Base-by-base conservation (phyloP, 1,140 invertebrate species). In the Homalodisca vitripennis region DNA sequence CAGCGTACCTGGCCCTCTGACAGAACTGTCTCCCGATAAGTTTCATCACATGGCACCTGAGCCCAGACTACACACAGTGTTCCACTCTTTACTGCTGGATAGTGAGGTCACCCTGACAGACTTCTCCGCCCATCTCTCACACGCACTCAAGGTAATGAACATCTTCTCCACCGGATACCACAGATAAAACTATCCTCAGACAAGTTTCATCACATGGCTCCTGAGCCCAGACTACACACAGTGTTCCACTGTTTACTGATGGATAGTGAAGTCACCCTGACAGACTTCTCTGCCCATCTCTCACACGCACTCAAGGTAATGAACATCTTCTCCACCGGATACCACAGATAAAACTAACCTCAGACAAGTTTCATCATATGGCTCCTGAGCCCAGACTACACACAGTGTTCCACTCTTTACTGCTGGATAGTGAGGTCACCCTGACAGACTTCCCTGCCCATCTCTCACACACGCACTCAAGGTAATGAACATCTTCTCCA, bases 351-450 rank as follows among this genome's bases (percentile, higher is more conserved):
- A n/a, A n/a, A n/a, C n/a, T n/a, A n/a, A n/a, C n/a, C n/a, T n/a
- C n/a, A n/a, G n/a, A n/a, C n/a, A n/a, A n/a, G n/a, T n/a, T n/a
- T n/a, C n/a, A n/a, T n/a, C n/a, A n/a, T n/a, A n/a, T n/a, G n/a
- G n/a, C n/a, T n/a, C n/a, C n/a, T n/a, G 60, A 63, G 29, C 60
- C 60, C 20, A 63, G 60, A n/a, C 30, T 63, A n/a, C n/a, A n/a
- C 29, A 63, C 2, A 27, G 6, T n/a, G 29, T 63, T 27, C 20
- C 34, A 20, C 10, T 10, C 2, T 29, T 31, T 2, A n/a, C n/a
- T 63, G 60, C 27, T 32, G 20, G 60, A 63, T 31, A 31, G 34
- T 14, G 24, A 63, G 3, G 24, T 30, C 6, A 63, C 29, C n/a
- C 1, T 63, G n/a, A 13, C 60, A 63, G 30, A 63, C 24, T 10